phyloP scores from a whole-genome alignment of 2,797 vertebrate genomes.

The Cryptoblepharus egeriae region DNA sequence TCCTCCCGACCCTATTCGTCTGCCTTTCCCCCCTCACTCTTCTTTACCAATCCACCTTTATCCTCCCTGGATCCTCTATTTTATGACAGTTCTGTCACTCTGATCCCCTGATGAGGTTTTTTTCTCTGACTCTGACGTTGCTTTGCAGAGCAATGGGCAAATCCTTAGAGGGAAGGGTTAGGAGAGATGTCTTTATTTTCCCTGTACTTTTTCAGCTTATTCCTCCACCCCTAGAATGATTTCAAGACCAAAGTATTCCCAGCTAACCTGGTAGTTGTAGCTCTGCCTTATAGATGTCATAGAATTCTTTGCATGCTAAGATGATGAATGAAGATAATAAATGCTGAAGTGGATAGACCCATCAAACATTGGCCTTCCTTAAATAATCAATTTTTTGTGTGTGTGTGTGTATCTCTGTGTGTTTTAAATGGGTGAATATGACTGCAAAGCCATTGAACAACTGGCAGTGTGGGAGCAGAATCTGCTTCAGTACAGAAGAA shows the following conservation, averaged over 20 bases:
- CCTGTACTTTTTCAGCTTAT: conserved; percentile 7
- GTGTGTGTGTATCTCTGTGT: no score
- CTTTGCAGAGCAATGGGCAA: conserved; percentile 33
- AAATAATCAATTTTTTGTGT: background rate
- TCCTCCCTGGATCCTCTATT: conserved; percentile 67
- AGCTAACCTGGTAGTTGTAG: background rate
- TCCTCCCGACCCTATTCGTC: conserved; percentile 70
- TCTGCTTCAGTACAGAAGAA: background rate
- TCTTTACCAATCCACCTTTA: conserved; percentile 71
- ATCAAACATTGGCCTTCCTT: accelerated
- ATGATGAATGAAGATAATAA: background rate
- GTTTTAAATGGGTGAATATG: background rate
- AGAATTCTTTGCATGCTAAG: background rate
- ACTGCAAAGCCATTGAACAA: background rate
- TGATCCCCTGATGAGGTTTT: conserved; percentile 69
- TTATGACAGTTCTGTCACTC: conserved; percentile 65
- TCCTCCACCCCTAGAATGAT: background rate
- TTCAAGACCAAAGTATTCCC: background rate
- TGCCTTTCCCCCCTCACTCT: conserved; percentile 57
- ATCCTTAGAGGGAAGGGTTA: conserved; percentile 37
- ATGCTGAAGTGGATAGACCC: background rate
- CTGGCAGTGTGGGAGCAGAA: background rate
- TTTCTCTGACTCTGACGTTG: conserved; percentile 54
- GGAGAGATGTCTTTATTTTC: background rate
- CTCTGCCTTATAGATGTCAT: conserved; percentile 15